Percentiles rank a stretch among this genome's conserved stretches.
Conservation (phyloP, 2,888 invertebrate species). For the Drosophila mayaguana region DNA sequence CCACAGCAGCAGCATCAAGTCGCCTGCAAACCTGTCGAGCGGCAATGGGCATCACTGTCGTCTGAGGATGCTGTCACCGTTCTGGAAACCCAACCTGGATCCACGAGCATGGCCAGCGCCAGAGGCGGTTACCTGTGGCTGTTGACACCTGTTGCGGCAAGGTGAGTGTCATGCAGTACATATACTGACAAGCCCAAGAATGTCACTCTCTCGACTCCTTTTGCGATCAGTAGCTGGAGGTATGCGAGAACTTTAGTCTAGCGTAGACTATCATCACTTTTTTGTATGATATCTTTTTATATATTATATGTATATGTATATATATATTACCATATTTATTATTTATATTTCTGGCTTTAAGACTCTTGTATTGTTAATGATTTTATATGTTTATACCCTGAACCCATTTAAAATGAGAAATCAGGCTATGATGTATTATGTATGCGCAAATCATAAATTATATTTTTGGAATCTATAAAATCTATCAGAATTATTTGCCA, state of each 20-base stretch:
- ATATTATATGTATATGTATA: no score
- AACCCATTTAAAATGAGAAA: no score
- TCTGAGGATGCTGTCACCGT: background rate
- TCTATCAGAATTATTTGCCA: no score
- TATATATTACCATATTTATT: no score
- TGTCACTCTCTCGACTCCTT: background rate
- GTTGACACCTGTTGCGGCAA: conserved; percentile 85
- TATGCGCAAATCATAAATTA: no score
- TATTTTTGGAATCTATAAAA: no score
- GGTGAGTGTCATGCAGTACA: conserved; percentile 70
- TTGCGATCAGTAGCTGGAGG: background rate
- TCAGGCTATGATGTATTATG: no score
- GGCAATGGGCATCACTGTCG: conserved; percentile 13
- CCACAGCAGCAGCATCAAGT: conserved; percentile 13
- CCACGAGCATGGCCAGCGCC: conserved; percentile 12
- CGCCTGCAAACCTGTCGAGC: background rate
- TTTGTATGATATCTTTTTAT: no score
- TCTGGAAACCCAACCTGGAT: conserved; percentile 13
- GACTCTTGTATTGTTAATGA: no score
- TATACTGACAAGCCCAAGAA: background rate
- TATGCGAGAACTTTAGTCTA: background rate
- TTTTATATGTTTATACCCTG: no score
- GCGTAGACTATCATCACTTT: no score
- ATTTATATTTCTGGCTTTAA: no score
- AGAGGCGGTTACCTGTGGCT: conserved; percentile 84